phyloP scores from a whole-genome alignment of 1,140 invertebrate species.

The Drosophila pallidifrons region DNA sequence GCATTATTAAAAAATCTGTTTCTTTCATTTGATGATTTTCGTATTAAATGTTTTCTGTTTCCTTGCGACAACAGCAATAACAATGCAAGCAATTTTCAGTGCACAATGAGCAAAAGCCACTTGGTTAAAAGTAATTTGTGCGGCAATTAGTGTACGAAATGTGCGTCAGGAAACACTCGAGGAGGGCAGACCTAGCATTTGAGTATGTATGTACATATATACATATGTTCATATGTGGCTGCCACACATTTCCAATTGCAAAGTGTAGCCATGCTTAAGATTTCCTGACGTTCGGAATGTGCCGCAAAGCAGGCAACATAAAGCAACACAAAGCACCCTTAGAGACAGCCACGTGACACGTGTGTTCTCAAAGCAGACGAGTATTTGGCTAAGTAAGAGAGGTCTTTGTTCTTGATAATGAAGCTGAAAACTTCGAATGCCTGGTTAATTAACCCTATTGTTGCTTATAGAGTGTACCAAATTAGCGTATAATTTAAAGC shows the following conservation, averaged over 20 bases:
- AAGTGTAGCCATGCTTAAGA: constrained; percentile 33
- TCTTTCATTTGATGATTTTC: constrained; percentile 7
- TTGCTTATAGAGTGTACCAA: not conserved
- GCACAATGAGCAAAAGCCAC: constrained; percentile 58
- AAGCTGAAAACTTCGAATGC: not conserved
- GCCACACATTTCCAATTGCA: constrained; percentile 19
- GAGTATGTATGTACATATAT: not conserved
- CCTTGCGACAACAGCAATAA: constrained; percentile 15
- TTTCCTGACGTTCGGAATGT: constrained; percentile 27
- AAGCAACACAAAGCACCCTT: not conserved
- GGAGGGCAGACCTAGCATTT: constrained; percentile 30
- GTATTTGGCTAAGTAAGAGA: not conserved
- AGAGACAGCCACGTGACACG: constrained; percentile 28
- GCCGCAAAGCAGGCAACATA: constrained; percentile 15
- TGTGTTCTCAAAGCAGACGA: not conserved
- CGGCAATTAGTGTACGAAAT: constrained; percentile 58
- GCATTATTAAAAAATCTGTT: constrained; percentile 20
- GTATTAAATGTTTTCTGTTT: constrained; percentile 10
- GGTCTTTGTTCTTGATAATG: not conserved
- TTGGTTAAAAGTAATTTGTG: constrained; percentile 72
- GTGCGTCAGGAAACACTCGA: constrained; percentile 54
- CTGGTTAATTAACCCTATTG: not conserved
- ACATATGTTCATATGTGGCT: not conserved
- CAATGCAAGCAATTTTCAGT: constrained; percentile 57
- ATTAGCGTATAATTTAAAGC: no score